Evolutionary conservation across 2,888 invertebrate genomes (phyloP), one percentile per base, ranked within the genome.

Genomic region (Meteorus colon): DNA sequence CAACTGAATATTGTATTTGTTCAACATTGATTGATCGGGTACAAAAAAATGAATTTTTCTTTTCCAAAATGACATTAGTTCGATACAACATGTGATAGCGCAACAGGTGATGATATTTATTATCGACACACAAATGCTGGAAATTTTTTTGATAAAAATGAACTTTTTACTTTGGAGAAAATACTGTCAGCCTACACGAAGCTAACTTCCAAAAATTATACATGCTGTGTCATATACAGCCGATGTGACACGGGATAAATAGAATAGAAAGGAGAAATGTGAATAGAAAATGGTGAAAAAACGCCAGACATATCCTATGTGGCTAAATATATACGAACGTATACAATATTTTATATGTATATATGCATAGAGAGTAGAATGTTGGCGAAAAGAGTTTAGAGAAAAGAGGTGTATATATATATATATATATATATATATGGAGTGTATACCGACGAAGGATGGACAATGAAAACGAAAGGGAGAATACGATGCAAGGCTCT

Each of bases 401-500:
- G 69, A 77, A 66, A 67, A 76, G 68, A 45, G 55, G 75, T 73
- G 19, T 48, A n/a, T 48, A n/a, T n/a, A n/a, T n/a, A n/a, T n/a
- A 16, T 55, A 8, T 10, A 55, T 55, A 55, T 19, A 16, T 55
- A 8, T 10, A 55, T 55, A 55, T 19, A 78, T 74, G 73, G 73
- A 80, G 72, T 77, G 77, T 45, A 72, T 69, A n/a, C 70, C 65
- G 63, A 55, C 29, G 73, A 67, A 70, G 51, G 75, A 78, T 73
- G 78, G 74, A 77, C 74, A 78, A 74, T 75, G 76, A 77, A 67
- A 71, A 77, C 75, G 70, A 51, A 29, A 48, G 73, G 74, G 75
- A 76, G 71, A 78, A 81, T 79, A 83, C 84, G 85, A 84, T 86
- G 86, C 86, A 86, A 83, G 85, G 87, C 84, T 89, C 86, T 87